Evolutionary conservation across 2,113 vertebrate species (phyloP), one percentile per base, ranked within the genome.

Genomic region (Coptodon bakossiorum): DNA sequence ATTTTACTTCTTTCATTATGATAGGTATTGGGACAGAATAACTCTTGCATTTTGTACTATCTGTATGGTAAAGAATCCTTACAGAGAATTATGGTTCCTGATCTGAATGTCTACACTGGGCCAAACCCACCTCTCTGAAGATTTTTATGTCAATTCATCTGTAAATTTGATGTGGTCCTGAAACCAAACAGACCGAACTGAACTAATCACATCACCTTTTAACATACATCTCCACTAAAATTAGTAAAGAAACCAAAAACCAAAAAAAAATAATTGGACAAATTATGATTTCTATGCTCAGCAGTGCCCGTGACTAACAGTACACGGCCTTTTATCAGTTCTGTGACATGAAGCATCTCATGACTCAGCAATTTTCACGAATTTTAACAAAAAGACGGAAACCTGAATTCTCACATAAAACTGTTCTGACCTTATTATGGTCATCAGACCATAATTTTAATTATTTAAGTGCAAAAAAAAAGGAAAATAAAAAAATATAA

Each of bases 371-470:
- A n/a, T n/a, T n/a, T n/a, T n/a, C n/a, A n/a, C n/a, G n/a, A n/a
- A n/a, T n/a, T n/a, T n/a, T n/a, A n/a, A n/a, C n/a, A n/a, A n/a
- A n/a, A n/a, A n/a, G n/a, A n/a, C 36, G 14, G 11, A 66, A 66
- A 0, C 19, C 0, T 38, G 34, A 38, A 0, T 1, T 66, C 10
- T 24, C 17, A 68, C 63, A 68, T 24, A 43, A 68, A 40, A 38
- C 31, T 38, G n/a, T 40, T 71, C 38, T 13, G 6, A 68, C 9
- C 5, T 22, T 22, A 68, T 38, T 66, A 0, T 24, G 63, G 12
- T 68, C 36, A 6, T 0, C 36, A 9, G 14, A 31, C 27, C 3
- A 0, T 27, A 31, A 59, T 59, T 31, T 6, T 0, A 17, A 17
- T 3, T 59, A 19, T 61, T 61, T 61, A 10, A 61, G 57, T 36